phyloP scores from a whole-genome alignment of 2,113 vertebrate genomes.

The Onychostoma macrolepis region DNA sequence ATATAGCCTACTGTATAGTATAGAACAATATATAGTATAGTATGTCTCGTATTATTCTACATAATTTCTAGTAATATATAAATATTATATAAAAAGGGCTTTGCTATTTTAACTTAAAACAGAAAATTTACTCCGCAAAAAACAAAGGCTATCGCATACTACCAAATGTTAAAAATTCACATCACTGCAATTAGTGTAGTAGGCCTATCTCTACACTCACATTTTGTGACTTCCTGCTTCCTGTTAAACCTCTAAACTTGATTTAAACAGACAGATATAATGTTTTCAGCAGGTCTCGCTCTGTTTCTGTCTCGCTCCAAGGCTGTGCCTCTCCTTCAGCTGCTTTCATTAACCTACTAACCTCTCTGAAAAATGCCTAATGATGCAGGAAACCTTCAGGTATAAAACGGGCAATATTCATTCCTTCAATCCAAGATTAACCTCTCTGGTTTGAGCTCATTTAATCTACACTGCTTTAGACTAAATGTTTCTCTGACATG shows the following conservation, averaged over 20 bases:
- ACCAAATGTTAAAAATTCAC: not conserved
- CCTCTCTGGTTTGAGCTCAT: not conserved
- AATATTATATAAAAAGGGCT: not conserved
- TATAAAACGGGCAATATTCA: not conserved
- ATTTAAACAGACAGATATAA: slow-evolving; percentile 9
- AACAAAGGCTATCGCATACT: not conserved
- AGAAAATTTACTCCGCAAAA: not conserved
- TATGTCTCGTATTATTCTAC: no score
- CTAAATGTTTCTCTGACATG: not conserved
- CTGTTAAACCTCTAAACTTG: slow-evolving; percentile 1
- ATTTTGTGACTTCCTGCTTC: not conserved
- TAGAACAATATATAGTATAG: no score
- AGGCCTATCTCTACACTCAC: not conserved
- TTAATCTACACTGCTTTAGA: not conserved
- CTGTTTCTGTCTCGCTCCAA: slow-evolving; percentile 11
- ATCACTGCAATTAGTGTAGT: not conserved
- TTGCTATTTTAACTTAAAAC: not conserved
- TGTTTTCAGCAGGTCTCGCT: not conserved
- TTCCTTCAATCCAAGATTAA: not conserved
- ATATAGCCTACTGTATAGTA: not conserved
- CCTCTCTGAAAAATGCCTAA: slow-evolving; percentile 8
- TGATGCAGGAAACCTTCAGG: not conserved
- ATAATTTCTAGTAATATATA: not conserved
- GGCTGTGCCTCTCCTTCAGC: slow-evolving; percentile 5
- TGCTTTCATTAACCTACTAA: slow-evolving; percentile 12